Conservation (phyloP, 2,113 vertebrate species). For the Zeus faber region DNA sequence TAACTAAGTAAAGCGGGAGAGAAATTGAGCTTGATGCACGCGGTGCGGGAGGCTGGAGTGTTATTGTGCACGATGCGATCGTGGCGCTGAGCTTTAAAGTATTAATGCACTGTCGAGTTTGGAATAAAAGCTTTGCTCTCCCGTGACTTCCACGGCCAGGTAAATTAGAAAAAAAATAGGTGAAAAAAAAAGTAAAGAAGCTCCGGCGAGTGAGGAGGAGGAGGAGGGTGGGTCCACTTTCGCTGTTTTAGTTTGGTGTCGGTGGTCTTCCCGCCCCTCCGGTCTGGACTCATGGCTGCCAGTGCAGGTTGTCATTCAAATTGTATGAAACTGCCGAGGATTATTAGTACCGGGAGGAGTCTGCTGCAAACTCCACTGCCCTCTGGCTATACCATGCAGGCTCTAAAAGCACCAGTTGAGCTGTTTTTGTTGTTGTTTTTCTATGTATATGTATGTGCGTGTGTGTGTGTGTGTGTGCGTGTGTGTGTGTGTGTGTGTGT, state of each 20-base stretch:
- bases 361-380: conserved; percentile 33
- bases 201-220: too few relatives aligned
- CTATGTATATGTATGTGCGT: conserved; percentile 1
- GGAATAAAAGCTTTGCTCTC: conserved; percentile 44
- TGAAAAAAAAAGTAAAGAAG: too few relatives aligned
- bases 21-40: too few relatives aligned
- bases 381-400: conserved; percentile 29
- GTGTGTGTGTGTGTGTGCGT: not conserved
- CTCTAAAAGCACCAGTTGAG: conserved; percentile 42
- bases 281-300: conserved; percentile 32
- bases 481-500: not conserved
- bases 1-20: too few relatives aligned
- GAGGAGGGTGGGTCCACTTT: conserved; percentile 37
- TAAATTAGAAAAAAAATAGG: too few relatives aligned
- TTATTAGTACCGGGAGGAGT: conserved; percentile 44
- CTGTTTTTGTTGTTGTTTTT: not conserved
- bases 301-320: conserved; percentile 66
- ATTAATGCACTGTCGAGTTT: conserved; percentile 51
- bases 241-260: too few relatives aligned
- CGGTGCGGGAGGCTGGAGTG: conserved; percentile 26
- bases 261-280: conserved; percentile 24
- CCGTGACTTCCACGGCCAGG: conserved; percentile 43
- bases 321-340: conserved; percentile 60
- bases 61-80: conserved; percentile 49
- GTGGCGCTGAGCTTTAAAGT: conserved; percentile 53